phyloP scores from a whole-genome alignment of 2,888 invertebrate species.

The Slavum lentiscoides region DNA sequence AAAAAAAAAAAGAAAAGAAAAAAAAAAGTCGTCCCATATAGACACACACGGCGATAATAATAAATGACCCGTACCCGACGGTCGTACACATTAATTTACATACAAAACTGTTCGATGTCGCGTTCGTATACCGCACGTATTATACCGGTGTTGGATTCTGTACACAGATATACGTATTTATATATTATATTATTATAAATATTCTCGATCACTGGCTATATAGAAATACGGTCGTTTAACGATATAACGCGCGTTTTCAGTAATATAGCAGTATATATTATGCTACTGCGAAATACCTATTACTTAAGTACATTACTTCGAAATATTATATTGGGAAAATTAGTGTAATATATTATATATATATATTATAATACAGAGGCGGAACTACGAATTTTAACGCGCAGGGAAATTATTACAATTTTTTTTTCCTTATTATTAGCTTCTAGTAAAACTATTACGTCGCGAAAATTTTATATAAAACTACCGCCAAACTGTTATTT shows the following conservation, averaged over 20 bases:
- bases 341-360: too few relatives aligned
- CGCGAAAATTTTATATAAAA: too few relatives aligned
- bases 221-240: constrained; percentile 10
- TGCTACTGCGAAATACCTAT: too few relatives aligned
- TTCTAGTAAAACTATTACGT: too few relatives aligned
- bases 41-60: constrained; percentile 41
- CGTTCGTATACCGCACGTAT: constrained; percentile 19
- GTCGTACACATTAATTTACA: constrained; percentile 45
- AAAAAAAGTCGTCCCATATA: constrained; percentile 40
- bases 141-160: constrained; percentile 14
- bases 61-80: constrained; percentile 46
- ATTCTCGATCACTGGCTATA: not conserved
- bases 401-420: too few relatives aligned
- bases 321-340: too few relatives aligned
- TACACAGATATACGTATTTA: not conserved
- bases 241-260: not conserved
- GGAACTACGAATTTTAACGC: too few relatives aligned
- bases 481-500: too few relatives aligned
- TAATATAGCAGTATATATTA: too few relatives aligned
- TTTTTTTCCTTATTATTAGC: too few relatives aligned
- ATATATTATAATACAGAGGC: too few relatives aligned
- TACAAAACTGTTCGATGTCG: constrained; percentile 49
- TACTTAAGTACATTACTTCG: too few relatives aligned
- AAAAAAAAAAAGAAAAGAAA: constrained; percentile 29
- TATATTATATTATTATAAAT: not conserved